Evolutionary conservation across 1,140 invertebrate genomes (phyloP).

Genomic region (Scaptodrosophila lebanonensis): DNA sequence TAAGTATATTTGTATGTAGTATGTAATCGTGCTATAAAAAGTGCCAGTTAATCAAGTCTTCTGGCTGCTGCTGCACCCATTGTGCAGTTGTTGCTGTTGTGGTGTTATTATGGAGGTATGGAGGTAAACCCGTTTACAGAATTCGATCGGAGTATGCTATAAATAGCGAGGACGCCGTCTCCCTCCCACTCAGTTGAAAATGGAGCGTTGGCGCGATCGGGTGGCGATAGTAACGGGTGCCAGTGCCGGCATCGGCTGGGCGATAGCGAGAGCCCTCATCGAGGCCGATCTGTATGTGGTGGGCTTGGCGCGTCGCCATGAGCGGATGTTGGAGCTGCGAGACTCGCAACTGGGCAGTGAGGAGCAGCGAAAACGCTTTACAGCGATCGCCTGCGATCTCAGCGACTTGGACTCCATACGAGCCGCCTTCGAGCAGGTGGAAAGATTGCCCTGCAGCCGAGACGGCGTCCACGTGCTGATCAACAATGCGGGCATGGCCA

Average conservation of each 20-base stretch:
- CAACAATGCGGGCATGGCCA: conserved; percentile 83
- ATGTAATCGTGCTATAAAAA: too few relatives aligned
- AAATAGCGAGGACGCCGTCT: too few relatives aligned
- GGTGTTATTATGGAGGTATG: too few relatives aligned
- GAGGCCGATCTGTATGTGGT: conserved; percentile 82
- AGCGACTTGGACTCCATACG: conserved; percentile 81
- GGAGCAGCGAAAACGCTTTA: conserved; percentile 64
- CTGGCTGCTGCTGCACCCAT: too few relatives aligned
- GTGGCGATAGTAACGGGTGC: conserved; percentile 81
- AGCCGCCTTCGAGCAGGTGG: conserved; percentile 81
- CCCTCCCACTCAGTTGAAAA: too few relatives aligned
- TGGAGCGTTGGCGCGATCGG: conserved; percentile 33
- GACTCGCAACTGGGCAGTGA: conserved; percentile 12
- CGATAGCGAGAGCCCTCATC: conserved; percentile 78
- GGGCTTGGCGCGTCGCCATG: conserved; percentile 81
- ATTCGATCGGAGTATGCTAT: too few relatives aligned
- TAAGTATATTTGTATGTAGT: too few relatives aligned
- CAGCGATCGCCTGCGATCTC: conserved; percentile 81
- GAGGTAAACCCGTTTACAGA: too few relatives aligned
- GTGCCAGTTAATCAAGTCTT: too few relatives aligned
- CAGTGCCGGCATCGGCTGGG: conserved; percentile 83
- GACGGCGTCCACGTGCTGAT: conserved; percentile 82
- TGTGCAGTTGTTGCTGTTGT: too few relatives aligned
- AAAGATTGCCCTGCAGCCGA: conserved; percentile 79
- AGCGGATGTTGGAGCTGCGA: conserved; percentile 78